These are phyloP conservation scores for Genyomyrus donnyi DNA, from an alignment of 2,113 vertebrate genomes.

Conservation along the genomic window DNA sequence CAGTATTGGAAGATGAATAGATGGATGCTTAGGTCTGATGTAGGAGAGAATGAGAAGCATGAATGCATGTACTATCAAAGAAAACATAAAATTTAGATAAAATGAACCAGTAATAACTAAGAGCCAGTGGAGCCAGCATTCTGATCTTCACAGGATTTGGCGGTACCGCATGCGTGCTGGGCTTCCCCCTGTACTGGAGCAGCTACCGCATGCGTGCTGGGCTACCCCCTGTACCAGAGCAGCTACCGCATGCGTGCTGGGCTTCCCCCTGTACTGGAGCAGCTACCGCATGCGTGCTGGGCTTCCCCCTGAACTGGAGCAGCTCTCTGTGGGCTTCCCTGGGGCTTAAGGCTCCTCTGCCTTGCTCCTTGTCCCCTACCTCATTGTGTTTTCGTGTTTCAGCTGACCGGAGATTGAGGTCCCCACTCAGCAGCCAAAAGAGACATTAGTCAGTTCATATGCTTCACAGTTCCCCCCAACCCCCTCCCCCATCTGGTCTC, in stretches of 20 bases:
- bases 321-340: background rate
- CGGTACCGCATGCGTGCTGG: too few species aligned
- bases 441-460: slow-evolving; percentile 82
- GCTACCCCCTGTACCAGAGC: too few species aligned
- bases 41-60: background rate
- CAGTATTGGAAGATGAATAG: background rate
- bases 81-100: background rate
- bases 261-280: too few species aligned
- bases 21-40: background rate
- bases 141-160: background rate
- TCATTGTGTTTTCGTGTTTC: slow-evolving; percentile 39
- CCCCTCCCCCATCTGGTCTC: background rate
- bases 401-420: slow-evolving; percentile 69
- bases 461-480: slow-evolving; percentile 53
- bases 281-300: too few species aligned
- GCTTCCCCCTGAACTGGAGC: background rate
- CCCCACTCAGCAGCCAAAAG: slow-evolving; percentile 77
- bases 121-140: background rate
- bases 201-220: too few species aligned
- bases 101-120: background rate
- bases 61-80: background rate
- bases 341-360: background rate
- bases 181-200: background rate
- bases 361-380: background rate
- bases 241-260: too few species aligned